phyloP scores from a whole-genome alignment of 2,113 vertebrate genomes.

The Megaleporinus macrocephalus region DNA sequence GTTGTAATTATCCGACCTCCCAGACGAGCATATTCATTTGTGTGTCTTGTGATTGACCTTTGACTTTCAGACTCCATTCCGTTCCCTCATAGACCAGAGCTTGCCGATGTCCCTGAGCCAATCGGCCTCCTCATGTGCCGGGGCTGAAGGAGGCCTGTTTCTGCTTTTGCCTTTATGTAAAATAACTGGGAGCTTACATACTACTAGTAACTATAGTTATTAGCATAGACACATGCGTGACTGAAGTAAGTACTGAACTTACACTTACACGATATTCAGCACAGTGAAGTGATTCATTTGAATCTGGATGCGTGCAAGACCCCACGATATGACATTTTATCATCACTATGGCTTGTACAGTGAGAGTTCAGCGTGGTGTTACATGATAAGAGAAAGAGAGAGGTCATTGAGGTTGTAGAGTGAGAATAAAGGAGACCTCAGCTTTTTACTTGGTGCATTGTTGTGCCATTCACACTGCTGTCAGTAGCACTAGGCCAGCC shows the following conservation, averaged over 20 bases:
- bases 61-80: slow-evolving; percentile 53
- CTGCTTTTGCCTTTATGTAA: too few relatives aligned
- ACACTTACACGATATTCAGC: too few relatives aligned
- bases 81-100: slow-evolving; percentile 86
- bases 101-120: slow-evolving; percentile 86
- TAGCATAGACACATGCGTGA: too few relatives aligned
- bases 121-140: slow-evolving; percentile 85
- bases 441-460: not conserved
- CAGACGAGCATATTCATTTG: slow-evolving; percentile 54
- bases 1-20: slow-evolving; percentile 46
- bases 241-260: too few relatives aligned
- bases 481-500: not conserved
- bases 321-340: not conserved
- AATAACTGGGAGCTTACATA: too few relatives aligned
- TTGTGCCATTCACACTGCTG: slow-evolving; percentile 26
- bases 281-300: not conserved
- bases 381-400: not conserved
- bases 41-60: slow-evolving; percentile 53
- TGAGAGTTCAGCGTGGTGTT: too few relatives aligned
- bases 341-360: not conserved
- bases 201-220: too few relatives aligned
- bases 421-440: not conserved
- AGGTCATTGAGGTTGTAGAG: slow-evolving; percentile 1
- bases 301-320: not conserved
- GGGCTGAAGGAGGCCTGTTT: slow-evolving; percentile 88